Evolutionary conservation across 2,888 invertebrate genomes (phyloP), one percentile per base, ranked within the genome.

Genomic region (Electrophaes corylata): DNA sequence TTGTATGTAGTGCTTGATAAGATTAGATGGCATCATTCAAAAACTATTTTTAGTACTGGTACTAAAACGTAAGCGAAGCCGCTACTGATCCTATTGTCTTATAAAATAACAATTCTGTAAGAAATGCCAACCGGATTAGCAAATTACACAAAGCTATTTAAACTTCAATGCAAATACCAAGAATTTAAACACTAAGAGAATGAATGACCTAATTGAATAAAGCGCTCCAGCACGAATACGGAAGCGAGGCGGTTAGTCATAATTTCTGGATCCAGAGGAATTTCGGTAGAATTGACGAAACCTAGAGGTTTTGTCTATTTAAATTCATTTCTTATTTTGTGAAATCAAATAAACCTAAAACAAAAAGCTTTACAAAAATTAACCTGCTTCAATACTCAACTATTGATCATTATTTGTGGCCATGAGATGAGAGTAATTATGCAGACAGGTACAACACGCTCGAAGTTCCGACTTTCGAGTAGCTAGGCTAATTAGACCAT

Each of bases 161-260:
- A 58, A 44, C 49, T 45, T 44, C 23, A 48, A 52, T 40, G 47
- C 47, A 52, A 53, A 57, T 26, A 43, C 37, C 55, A 48, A 48
- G 55, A 49, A 33, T 47, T 49, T 45, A 57, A 57, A 57, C 50
- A 46, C 41, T 40, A 54, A 49, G 53, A 49, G 53, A 49, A 58
- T 20, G 53, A 53, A 58, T 58, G 53, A 58, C 48, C 58, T 58
- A 53, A 58, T 58, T 58, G 58, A 52, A 45, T 49, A 26, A 37
- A 52, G 40, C 53, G 45, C 53, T 37, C 44, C 58, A 4, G 53
- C 52, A 23, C 44, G 44, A 53, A 53, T 49, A 53, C 48, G 49
- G 48, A 40, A 53, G 35, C 53, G 58, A 40, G 37, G 43, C 40
- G 53, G 47, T 41, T 29, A 51, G 48, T 53, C 44, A 53, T 58